Conservation (phyloP, 1,140 invertebrate genomes). For the Lepeophtheirus salmonis region DNA sequence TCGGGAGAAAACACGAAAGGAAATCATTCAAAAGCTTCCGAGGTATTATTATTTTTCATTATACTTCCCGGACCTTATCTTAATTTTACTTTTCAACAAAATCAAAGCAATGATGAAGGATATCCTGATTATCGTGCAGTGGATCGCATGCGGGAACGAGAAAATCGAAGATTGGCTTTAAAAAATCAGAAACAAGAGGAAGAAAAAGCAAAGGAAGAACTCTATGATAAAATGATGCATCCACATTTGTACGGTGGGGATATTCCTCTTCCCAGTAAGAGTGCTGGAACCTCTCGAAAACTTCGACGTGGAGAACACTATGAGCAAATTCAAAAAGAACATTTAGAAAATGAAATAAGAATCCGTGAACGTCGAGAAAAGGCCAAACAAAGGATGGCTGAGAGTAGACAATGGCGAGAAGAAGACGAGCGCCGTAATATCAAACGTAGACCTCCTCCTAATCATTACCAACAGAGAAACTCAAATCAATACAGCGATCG, state of each 20-base stretch:
- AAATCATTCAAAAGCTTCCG: not conserved
- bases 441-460: no score
- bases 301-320: slow-evolving; percentile 2
- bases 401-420: no score
- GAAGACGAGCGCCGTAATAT: no score
- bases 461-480: no score
- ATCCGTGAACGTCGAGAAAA: slow-evolving; percentile 8
- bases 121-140: not conserved
- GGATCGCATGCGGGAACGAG: not conserved
- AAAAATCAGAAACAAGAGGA: not conserved
- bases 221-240: slow-evolving; percentile 14
- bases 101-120: not conserved
- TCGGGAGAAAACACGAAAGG: not conserved
- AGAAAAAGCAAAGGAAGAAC: slow-evolving; percentile 14
- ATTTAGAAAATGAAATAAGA: slow-evolving; percentile 10
- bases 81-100: not conserved
- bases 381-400: not conserved
- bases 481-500: no score
- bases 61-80: no score
- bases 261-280: not conserved
- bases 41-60: not conserved
- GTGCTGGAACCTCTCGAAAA: not conserved
- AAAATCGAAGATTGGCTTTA: not conserved
- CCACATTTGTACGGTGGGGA: not conserved
- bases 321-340: slow-evolving; percentile 6